Base-by-base conservation (phyloP, 2,888 invertebrate species). In the Nudaria mundana region DNA sequence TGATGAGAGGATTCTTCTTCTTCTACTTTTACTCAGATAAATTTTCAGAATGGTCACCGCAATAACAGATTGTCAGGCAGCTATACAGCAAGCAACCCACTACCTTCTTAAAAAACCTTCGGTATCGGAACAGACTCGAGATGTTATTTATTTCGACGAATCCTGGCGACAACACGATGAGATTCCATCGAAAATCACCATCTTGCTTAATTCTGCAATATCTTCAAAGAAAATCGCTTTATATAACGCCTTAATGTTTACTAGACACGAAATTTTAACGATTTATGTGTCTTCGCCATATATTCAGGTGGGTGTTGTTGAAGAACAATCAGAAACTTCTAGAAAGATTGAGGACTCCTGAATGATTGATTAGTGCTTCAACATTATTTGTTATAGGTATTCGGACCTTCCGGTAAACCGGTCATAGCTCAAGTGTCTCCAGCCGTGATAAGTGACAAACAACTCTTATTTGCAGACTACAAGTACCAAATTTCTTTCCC, bases 401-500 rank as follows among this genome's bases (percentile, higher is more conserved):
- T 77, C 53, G 81, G 86, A 47, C 72, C 80, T 0, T 76, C 81
- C 48, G 83, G 84, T 44, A 73, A 66, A 36, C 81, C 84, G 0
- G 75, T 87, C 40, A 76, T 74, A 76, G 76, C 84, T 1, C 87
- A 88, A 48, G 67, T 88, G 12, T 81, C 87, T 0, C 87, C 87
- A 0, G 72, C 81, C 12, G 82, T 85, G 8, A 48, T 74, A 0
- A 81, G 81, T 0, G 78, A 80, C 53, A 70, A 68, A 43, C 61
- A 75, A 0, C 72, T 88, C 2, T 70, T 71, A 0, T 91, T 94
- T 48, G 92, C 94, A 0, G 90, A 91, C 6, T 92, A 93, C 31
- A 93, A 94, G 82, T 97, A 92, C 75, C 92, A 94, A 55, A 75
- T 97, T 8, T 91, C 94, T 0, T 97, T 98, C 85, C 86, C 94